These are phyloP conservation scores for Calvadosia cruxmelitensis DNA, from an alignment of 30 jellyfish, hydroid and myxozoan genomes.

Conservation along the genomic window DNA sequence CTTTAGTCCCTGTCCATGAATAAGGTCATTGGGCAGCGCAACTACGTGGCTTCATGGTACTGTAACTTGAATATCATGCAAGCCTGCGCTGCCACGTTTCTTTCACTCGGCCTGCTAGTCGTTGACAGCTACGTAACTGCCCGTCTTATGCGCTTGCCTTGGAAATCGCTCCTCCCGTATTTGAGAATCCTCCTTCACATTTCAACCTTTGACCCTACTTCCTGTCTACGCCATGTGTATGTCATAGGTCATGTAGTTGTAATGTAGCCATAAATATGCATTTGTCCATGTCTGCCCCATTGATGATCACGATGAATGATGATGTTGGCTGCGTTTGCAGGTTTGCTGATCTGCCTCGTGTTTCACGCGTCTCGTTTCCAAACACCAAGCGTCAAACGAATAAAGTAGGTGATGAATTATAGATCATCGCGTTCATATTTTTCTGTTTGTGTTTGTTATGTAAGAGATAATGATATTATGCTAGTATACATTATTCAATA, in stretches of 20 bases:
- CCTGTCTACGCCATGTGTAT: not conserved
- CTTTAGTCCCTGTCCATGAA: no score
- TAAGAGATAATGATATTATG: no score
- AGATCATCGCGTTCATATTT: no score
- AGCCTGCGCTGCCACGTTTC: no score
- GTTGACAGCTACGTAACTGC: no score
- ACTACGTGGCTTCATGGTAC: no score
- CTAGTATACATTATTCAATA: no score
- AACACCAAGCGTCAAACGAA: not conserved
- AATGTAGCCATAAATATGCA: constrained; percentile 6
- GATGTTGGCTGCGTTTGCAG: not conserved
- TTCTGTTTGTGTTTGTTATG: no score
- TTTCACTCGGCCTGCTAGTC: no score
- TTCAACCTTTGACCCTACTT: not conserved
- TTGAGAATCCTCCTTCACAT: not conserved
- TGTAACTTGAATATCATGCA: no score
- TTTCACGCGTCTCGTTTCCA: constrained; percentile 12
- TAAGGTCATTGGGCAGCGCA: no score
- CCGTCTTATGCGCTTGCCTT: not conserved
- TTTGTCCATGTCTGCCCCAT: not conserved
- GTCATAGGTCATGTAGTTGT: constrained; percentile 5
- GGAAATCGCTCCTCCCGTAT: not conserved
- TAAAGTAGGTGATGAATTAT: constrained; percentile 15
- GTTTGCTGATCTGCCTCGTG: constrained; percentile 31
- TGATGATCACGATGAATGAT: not conserved